These are phyloP conservation scores for Aphidius gifuensis DNA, from an alignment of 1,140 invertebrate genomes.

Conservation along the genomic window DNA sequence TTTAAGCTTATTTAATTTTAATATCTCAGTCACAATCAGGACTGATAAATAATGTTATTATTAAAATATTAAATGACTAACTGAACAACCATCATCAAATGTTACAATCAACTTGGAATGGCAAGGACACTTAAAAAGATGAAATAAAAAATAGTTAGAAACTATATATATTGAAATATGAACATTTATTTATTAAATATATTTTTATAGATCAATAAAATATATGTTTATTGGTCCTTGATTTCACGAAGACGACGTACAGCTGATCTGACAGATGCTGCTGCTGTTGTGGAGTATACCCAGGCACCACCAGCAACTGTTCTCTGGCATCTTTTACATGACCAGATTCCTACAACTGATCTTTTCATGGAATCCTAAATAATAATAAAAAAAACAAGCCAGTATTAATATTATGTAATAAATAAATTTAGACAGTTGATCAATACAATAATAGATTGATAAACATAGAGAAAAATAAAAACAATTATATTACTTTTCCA, in stretches of 20 bases:
- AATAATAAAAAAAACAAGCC: slow-evolving; percentile 31
- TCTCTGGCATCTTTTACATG: slow-evolving; percentile 92
- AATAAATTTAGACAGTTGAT: too few relatives aligned
- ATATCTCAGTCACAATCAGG: too few relatives aligned
- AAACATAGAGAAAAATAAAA: background rate
- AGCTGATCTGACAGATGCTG: slow-evolving; percentile 91
- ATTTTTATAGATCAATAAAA: background rate
- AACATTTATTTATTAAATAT: background rate
- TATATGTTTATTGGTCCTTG: slow-evolving; percentile 65
- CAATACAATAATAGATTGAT: too few relatives aligned
- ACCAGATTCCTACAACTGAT: slow-evolving; percentile 97
- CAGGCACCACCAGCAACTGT: slow-evolving; percentile 94
- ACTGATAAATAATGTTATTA: too few relatives aligned
- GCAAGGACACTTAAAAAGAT: too few relatives aligned
- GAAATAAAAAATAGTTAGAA: too few relatives aligned
- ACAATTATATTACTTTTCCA: slow-evolving; percentile 80
- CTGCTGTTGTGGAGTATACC: slow-evolving; percentile 79
- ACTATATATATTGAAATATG: too few relatives aligned
- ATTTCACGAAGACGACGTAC: slow-evolving; percentile 95
- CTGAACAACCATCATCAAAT: too few relatives aligned
- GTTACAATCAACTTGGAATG: too few relatives aligned
- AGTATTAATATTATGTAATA: background rate
- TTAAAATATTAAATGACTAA: too few relatives aligned
- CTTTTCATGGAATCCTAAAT: slow-evolving; percentile 96
- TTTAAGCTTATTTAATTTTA: too few relatives aligned